Evolutionary conservation across 2,888 invertebrate species (phyloP), one percentile per base, ranked within the genome.

Genomic region (Cephalotes varians): DNA sequence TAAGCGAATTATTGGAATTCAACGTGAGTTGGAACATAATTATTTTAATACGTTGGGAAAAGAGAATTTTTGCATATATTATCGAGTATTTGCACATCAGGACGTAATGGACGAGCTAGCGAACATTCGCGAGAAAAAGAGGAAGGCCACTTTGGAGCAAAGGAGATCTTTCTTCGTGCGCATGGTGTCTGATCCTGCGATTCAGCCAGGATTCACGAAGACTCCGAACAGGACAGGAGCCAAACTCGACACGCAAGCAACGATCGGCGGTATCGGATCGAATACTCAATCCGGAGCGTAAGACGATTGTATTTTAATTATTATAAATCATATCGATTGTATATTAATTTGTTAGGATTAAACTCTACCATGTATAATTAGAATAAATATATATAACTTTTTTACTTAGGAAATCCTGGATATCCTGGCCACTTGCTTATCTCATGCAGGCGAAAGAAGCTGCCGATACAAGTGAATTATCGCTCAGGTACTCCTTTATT

Each of bases 131-230:
- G 96, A 97, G 90, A 96, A 97, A 82, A 97, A 97, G 93, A 96
- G 96, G 93, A 97, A 97, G 91, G 97, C 98, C 81, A 97, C 97
- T 6, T 95, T 99, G 92, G 98, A 98, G 10, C 97, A 98, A 95
- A 98, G 98, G 95, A 96, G 99, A 74, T 98, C 98, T 18, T 99
- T 99, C 96, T 98, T 99, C 95, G 99, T 99, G 81, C 97, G 99
- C 71, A 99, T 99, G 99, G 99, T 98, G 86, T 98, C 98, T 94
- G 99, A 99, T 95, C 99, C 99, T 2, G 99, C 99, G 95, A 98
- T 99, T 81, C 94, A 94, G 44, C 94, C 94, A 15, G 94, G 94
- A 54, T 94, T 94, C 67, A 94, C 94, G 18, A 94, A 94, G 79
- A 94, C 94, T 0, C 94, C 94, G 7, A 94, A 94, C 89, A 91